These are phyloP conservation scores for Oryzias dopingdopingensis DNA, from an alignment of 2,797 vertebrate species.

Conservation along the genomic window DNA sequence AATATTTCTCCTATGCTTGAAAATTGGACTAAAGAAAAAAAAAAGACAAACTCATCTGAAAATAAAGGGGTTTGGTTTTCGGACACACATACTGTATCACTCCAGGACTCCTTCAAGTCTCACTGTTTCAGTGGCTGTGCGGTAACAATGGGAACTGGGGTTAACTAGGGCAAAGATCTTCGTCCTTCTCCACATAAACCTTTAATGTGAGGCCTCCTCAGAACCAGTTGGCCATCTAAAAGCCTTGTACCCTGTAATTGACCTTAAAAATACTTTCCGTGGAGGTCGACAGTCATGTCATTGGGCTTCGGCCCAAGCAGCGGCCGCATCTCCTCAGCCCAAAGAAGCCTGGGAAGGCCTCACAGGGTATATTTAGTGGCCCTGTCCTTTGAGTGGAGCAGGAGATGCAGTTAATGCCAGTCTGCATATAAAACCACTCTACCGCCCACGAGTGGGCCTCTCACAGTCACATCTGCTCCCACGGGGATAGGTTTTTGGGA, in stretches of 20 bases:
- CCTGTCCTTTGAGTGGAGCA: slow-evolving; percentile 77
- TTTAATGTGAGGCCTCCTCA: slow-evolving; percentile 82
- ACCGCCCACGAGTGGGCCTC: slow-evolving; percentile 69
- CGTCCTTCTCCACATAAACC: slow-evolving; percentile 81
- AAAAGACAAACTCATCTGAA: background rate
- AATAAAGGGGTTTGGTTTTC: slow-evolving; percentile 3
- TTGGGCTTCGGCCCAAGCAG: slow-evolving; percentile 79
- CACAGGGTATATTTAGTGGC: slow-evolving; percentile 81
- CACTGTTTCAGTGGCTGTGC: slow-evolving; percentile 67
- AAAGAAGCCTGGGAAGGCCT: slow-evolving; percentile 80
- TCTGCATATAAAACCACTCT: slow-evolving; percentile 78
- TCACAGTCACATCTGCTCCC: slow-evolving; percentile 64
- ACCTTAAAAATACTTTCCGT: slow-evolving; percentile 87
- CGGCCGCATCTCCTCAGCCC: slow-evolving; percentile 69
- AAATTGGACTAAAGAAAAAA: background rate
- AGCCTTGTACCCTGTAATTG: slow-evolving; percentile 85
- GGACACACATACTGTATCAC: slow-evolving; percentile 16
- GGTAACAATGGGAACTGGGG: slow-evolving; percentile 76
- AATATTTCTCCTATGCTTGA: background rate
- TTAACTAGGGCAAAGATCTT: slow-evolving; percentile 71
- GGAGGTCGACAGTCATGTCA: slow-evolving; percentile 82
- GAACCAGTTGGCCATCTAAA: slow-evolving; percentile 78
- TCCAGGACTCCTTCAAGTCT: slow-evolving; percentile 35
- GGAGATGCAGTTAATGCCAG: slow-evolving; percentile 81
- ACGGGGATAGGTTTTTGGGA: slow-evolving; percentile 53